Evolutionary conservation across 1,140 invertebrate species (phyloP).

Genomic region (Tetramorium alpestre): DNA sequence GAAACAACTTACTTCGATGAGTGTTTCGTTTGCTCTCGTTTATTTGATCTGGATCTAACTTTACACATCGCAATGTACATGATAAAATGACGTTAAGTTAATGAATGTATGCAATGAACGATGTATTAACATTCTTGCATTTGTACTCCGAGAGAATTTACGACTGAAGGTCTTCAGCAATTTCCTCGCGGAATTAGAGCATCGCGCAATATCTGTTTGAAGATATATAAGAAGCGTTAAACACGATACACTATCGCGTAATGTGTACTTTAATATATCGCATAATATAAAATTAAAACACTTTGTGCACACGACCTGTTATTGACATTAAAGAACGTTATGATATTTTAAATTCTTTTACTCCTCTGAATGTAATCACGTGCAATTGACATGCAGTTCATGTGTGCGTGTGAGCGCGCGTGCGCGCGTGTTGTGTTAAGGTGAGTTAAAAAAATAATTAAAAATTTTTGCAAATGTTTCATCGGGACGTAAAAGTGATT

Average conservation of each 20-base stretch:
- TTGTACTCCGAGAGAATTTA: conserved; percentile 2
- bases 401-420: background rate
- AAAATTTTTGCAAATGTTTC: background rate
- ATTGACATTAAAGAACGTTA: background rate
- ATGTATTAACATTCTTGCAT: conserved; percentile 17
- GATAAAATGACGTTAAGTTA: conserved; percentile 13
- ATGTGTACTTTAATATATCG: background rate
- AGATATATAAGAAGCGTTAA: conserved; percentile 35
- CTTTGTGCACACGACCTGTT: background rate
- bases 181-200: conserved; percentile 31
- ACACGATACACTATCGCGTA: background rate
- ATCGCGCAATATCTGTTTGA: conserved; percentile 21
- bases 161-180: background rate
- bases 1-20: background rate
- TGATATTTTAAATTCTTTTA: background rate
- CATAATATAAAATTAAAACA: conserved; percentile 15
- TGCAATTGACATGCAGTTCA: background rate
- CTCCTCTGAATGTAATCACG: background rate
- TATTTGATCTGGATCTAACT: background rate
- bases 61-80: background rate
- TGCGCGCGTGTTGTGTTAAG: background rate
- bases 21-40: background rate
- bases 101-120: conserved; percentile 18
- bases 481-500: background rate
- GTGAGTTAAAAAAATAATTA: background rate